These are phyloP conservation scores for Hexactinellida sp. DNA, from an alignment of 37 sponge, comb jelly and placozoan species.

Conservation along the genomic window DNA sequence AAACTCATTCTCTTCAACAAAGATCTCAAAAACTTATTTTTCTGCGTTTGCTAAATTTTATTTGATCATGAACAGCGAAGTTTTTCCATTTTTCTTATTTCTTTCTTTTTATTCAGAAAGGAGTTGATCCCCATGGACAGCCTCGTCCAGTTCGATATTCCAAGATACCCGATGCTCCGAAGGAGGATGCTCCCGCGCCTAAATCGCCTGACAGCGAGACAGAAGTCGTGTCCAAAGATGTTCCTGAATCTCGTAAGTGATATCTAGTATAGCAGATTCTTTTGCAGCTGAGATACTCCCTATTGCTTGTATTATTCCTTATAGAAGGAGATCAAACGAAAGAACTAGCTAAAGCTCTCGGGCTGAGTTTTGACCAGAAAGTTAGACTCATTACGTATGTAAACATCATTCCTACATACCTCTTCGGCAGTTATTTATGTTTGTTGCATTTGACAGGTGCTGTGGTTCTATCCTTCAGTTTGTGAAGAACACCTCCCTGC, in stretches of 20 bases:
- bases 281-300: background rate
- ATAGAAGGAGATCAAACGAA: background rate
- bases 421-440: too few species aligned
- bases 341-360: background rate
- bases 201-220: background rate
- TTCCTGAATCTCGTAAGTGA: background rate
- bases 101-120: background rate
- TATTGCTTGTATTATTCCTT: background rate
- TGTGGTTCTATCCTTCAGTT: background rate
- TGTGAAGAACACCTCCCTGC: slow-evolving; percentile 20
- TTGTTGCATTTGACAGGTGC: background rate
- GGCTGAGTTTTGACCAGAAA: background rate
- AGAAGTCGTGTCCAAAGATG: background rate
- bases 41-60: too few species aligned
- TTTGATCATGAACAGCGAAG: too few species aligned
- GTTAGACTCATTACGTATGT: background rate
- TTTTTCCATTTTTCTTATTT: too few species aligned
- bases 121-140: background rate
- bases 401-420: too few species aligned
- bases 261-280: background rate
- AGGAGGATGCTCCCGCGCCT: background rate
- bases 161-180: background rate
- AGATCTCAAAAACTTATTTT: too few species aligned
- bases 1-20: too few species aligned
- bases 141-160: background rate